Percentiles rank a stretch among this genome's conserved stretches.
Evolutionary conservation across 2,888 invertebrate genomes (phyloP).

Genomic region (Meiosimyza decipiens): DNA sequence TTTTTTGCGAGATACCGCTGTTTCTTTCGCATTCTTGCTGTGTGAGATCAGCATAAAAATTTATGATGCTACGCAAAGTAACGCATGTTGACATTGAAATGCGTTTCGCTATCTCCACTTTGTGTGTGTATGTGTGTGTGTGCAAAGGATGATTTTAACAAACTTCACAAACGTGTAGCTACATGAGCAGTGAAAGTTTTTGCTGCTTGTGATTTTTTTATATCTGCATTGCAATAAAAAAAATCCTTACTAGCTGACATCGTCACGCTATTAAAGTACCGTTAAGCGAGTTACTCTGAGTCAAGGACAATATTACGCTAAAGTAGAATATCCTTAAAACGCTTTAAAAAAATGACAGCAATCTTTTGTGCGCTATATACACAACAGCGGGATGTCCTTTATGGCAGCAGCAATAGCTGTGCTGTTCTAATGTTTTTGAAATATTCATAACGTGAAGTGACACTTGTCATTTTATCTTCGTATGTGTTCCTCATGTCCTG

Average conservation of each 20-base stretch:
- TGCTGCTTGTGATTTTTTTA: constrained; percentile 28
- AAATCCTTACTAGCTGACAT: background rate
- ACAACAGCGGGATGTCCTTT: constrained; percentile 15
- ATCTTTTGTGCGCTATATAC: background rate
- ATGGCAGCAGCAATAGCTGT: background rate
- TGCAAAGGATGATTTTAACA: background rate
- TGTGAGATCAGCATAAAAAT: constrained; percentile 9
- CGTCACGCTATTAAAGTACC: constrained; percentile 4
- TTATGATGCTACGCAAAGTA: background rate
- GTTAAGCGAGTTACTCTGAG: background rate
- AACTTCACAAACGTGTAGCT: background rate
- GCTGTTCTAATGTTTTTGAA: constrained; percentile 36
- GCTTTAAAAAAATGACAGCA: background rate
- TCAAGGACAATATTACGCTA: constrained; percentile 19
- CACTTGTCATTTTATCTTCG: constrained; percentile 17
- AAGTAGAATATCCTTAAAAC: background rate
- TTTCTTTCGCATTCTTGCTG: background rate
- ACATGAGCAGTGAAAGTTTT: constrained; percentile 24
- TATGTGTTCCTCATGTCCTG: background rate
- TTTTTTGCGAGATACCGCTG: background rate
- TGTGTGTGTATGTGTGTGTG: no score
- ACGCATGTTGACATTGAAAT: background rate
- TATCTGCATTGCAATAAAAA: constrained; percentile 17
- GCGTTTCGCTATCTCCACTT: background rate
- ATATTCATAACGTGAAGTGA: constrained; percentile 44